Evolutionary conservation across 2,888 invertebrate genomes (phyloP).

Genomic region (Drosophila tanythrix): DNA sequence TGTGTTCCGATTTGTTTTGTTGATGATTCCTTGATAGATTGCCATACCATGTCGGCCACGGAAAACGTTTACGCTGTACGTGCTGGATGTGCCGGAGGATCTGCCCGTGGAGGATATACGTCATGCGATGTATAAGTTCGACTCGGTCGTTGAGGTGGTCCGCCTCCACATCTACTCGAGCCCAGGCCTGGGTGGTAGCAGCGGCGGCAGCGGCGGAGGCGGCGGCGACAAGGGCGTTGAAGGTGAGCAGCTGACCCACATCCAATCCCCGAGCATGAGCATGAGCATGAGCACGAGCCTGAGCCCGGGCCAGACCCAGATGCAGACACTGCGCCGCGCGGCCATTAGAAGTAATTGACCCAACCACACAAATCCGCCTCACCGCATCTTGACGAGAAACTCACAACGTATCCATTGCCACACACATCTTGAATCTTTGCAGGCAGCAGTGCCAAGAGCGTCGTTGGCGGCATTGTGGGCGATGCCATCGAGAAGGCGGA

Average conservation of each 20-base stretch:
- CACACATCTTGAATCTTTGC: constrained; percentile 1
- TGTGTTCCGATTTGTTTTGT: constrained; percentile 41
- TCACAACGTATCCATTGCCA: background rate
- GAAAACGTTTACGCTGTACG: constrained; percentile 93
- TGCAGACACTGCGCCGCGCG: constrained; percentile 67
- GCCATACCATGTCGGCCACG: constrained; percentile 94
- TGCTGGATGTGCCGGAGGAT: constrained; percentile 93
- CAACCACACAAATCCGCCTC: background rate
- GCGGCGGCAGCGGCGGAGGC: constrained; percentile 16
- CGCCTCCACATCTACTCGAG: constrained; percentile 86
- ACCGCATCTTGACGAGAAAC: constrained; percentile 1
- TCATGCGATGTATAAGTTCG: constrained; percentile 91
- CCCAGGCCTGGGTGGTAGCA: constrained; percentile 34
- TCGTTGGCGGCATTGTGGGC: constrained; percentile 56
- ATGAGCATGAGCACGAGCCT: constrained; percentile 11
- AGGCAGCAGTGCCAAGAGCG: constrained; percentile 56
- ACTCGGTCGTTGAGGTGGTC: constrained; percentile 92
- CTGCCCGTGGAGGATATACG: constrained; percentile 94
- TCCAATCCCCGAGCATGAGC: constrained; percentile 36
- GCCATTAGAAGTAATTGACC: constrained; percentile 69
- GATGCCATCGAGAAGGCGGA: constrained; percentile 72
- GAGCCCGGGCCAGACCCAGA: constrained; percentile 51
- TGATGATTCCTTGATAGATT: constrained; percentile 85
- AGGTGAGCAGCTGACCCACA: constrained; percentile 74
- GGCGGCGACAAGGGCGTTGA: constrained; percentile 78